Evolutionary conservation across 1,140 invertebrate species (phyloP).

Genomic region (Trichogramma pretiosum): DNA sequence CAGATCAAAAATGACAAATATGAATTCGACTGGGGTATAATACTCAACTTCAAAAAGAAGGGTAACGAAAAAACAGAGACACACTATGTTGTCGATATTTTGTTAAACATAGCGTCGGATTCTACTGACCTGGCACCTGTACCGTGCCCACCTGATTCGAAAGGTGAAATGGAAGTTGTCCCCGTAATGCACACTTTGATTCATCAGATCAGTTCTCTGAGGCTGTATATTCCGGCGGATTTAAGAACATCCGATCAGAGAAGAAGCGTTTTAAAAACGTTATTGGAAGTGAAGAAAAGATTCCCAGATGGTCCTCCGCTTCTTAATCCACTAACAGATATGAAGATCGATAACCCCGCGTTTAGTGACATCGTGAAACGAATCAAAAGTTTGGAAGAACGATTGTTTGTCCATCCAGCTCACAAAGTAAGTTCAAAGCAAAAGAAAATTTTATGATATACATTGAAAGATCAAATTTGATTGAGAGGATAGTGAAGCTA

Average conservation of each 20-base stretch:
- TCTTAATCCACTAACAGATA: constrained; percentile 89
- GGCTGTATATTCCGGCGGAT: constrained; percentile 86
- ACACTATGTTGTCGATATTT: constrained; percentile 69
- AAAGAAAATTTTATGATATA: neutral
- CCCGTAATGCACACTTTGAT: constrained; percentile 77
- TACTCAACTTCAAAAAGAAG: constrained; percentile 84
- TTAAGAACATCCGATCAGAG: constrained; percentile 74
- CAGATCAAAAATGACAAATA: constrained; percentile 76
- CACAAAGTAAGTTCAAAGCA: constrained; percentile 53
- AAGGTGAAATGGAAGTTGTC: constrained; percentile 83
- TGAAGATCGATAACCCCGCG: constrained; percentile 81
- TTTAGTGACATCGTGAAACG: constrained; percentile 74
- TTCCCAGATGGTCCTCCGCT: constrained; percentile 80
- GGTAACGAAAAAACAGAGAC: constrained; percentile 53
- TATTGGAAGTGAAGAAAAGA: constrained; percentile 83
- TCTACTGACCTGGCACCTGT: constrained; percentile 50
- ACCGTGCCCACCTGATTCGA: constrained; percentile 57
- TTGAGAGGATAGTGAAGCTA: too few relatives aligned
- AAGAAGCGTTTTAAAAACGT: constrained; percentile 75
- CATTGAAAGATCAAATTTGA: neutral
- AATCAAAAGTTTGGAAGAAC: constrained; percentile 74
- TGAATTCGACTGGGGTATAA: constrained; percentile 93
- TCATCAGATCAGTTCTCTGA: constrained; percentile 78
- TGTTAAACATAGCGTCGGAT: constrained; percentile 66
- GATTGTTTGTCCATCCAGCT: constrained; percentile 74